Evolutionary conservation across 2,113 vertebrate genomes (phyloP), one percentile per base, ranked within the genome.

Genomic region (Cisticola juncidis): DNA sequence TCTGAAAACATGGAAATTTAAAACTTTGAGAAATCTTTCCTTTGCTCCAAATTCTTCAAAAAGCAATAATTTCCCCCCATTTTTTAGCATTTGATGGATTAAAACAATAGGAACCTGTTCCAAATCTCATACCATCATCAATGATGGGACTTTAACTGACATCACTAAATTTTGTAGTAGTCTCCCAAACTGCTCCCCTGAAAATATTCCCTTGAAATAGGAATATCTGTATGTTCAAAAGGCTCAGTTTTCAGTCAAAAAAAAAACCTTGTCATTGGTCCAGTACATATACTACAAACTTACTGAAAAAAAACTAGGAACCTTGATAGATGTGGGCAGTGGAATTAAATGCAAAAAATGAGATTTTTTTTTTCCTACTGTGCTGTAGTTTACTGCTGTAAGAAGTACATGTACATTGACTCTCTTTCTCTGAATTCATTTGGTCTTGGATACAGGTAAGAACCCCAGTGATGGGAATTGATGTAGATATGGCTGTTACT

Each of bases 51-150:
- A 12, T 50, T 22, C 23, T 50, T 71, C 25, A 68, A 76, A 95
- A 82, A 71, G 1, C 6, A 74, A 4, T 24, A 21, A 12, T 38
- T 29, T 15, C 8, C 3, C 3, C 14, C 8, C 3, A 3, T 24
- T 66, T 36, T 28, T 81, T 58, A 17, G 6, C 16, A 60, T 74
- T 74, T 53, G 40, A 42, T 56, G 5, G 12, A 44, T 40, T 44
- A 66, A 70, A 14, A 60, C 0, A 0, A 42, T 16, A 66, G 26
- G 28, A 83, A 66, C 9, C 6, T 56, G 3, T 74, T 60, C 14
- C 35, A 56, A 82, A 2, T 25, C 40, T 73, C 6, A 25, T 44
- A 77, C 44, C 38, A 36, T 36, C n/a, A 70, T 53, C 19, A 77
- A 8, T 50, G 29, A 8, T 14, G 12, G 9, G 6, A 51, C 26